phyloP scores from a whole-genome alignment of 2,797 vertebrate genomes.

The Mormyrops boulengeri region DNA sequence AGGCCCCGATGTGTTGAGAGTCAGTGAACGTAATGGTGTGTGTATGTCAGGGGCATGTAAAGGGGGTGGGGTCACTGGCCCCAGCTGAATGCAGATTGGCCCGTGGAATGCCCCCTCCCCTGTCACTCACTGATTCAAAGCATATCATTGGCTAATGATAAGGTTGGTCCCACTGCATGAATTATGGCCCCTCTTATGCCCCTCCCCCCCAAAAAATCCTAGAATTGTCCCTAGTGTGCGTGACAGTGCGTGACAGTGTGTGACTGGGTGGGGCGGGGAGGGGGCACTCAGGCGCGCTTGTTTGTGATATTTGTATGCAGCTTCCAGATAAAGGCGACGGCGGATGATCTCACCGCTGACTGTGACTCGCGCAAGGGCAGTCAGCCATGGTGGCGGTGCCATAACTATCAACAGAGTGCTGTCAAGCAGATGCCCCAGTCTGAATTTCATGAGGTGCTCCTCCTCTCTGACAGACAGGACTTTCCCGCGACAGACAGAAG shows the following conservation, averaged over 20 bases:
- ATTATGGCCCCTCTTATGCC: not conserved
- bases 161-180: not conserved
- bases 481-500: constrained; percentile 1
- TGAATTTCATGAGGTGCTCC: constrained; percentile 53
- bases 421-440: constrained; percentile 60
- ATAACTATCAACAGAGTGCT: constrained; percentile 63
- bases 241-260: constrained; percentile 18
- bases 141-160: not conserved
- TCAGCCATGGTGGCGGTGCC: constrained; percentile 56
- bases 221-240: not conserved
- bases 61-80: not conserved
- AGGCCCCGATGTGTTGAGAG: not conserved
- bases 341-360: constrained; percentile 42
- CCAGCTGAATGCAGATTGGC: not conserved
- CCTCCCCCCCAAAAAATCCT: not conserved
- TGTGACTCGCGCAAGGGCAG: constrained; percentile 53
- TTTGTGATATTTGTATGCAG: constrained; percentile 48
- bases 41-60: not conserved
- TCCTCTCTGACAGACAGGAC: constrained; percentile 47
- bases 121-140: not conserved
- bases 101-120: not conserved
- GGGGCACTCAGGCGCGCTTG: constrained; percentile 35
- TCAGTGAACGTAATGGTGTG: not conserved
- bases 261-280: constrained; percentile 51
- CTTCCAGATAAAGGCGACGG: constrained; percentile 1